Evolutionary conservation across 1,140 invertebrate species (phyloP), one percentile per base, ranked within the genome.

Genomic region (Bombus terrestris): DNA sequence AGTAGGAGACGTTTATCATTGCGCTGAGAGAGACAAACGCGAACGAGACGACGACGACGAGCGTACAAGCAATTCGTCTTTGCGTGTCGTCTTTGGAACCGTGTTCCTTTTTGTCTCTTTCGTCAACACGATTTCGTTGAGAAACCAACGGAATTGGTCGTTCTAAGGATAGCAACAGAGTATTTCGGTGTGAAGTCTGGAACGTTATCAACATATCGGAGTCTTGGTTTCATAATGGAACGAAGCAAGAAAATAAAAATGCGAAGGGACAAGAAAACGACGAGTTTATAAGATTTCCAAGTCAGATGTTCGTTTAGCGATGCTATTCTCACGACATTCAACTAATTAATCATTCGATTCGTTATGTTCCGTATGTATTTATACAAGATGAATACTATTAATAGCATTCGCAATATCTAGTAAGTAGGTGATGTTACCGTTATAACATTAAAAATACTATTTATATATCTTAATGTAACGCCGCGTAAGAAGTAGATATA

Each of bases 381-480:
- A 92, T 91, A 92, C 77, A 85, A 85, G 87, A 92, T 86, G 85
- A 86, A 89, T 90, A 88, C 73, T 90, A 90, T 87, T 76, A 72
- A 86, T 76, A 83, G 88, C 88, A 89, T 88, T 90, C 89, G 85
- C 86, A 89, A 89, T 87, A 92, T 91, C 88, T 92, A 92, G 91
- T 78, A 86, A 81, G 90, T 92, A 94, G 89, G 89, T 89, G 90
- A 94, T 94, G 94, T 95, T 95, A 94, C 92, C 94, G 94, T 95
- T 95, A 94, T 92, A 91, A 90, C 82, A 94, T 94, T 94, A 92
- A 94, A 94, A 91, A 94, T 94, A 94, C 93, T 94, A 94, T 94
- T 94, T 95, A 95, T 95, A 91, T 94, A 94, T 93, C 92, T 93
- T 86, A 91, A 93, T 89, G 89, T 94, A 94, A 89, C 82, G 88